These are phyloP conservation scores for Cantharis flavilabris DNA, from an alignment of 2,888 invertebrate genomes.

Conservation along the genomic window DNA sequence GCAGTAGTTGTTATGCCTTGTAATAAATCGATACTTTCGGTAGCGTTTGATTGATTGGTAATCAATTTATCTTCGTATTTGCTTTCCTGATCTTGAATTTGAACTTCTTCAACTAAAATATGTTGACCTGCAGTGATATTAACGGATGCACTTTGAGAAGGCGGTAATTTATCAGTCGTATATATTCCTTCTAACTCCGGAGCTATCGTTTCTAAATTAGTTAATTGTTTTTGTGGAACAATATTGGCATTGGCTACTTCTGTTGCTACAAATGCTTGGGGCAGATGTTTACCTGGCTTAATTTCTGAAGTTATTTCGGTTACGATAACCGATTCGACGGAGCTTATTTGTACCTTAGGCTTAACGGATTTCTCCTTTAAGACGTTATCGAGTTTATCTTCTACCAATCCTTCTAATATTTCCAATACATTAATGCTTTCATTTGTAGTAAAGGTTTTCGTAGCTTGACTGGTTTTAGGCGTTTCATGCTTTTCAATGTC, in stretches of 20 bases:
- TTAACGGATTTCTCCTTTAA: constrained; percentile 58
- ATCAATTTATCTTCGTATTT: constrained; percentile 55
- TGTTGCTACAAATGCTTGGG: constrained; percentile 78
- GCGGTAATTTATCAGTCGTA: constrained; percentile 63
- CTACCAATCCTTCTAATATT: constrained; percentile 63
- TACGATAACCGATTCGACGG: constrained; percentile 67
- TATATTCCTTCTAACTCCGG: constrained; percentile 72
- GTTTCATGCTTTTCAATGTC: constrained; percentile 56
- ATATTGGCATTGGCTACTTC: constrained; percentile 72
- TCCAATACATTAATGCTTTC: constrained; percentile 69
- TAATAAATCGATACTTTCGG: constrained; percentile 58
- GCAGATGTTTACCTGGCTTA: constrained; percentile 77
- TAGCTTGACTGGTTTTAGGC: constrained; percentile 61
- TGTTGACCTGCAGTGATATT: constrained; percentile 66
- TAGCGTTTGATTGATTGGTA: constrained; percentile 56
- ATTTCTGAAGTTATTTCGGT: constrained; percentile 72
- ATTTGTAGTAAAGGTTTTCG: constrained; percentile 63
- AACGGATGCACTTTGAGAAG: constrained; percentile 64
- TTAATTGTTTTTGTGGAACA: constrained; percentile 67
- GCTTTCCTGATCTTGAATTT: constrained; percentile 70
- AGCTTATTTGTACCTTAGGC: constrained; percentile 66
- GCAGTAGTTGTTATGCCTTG: constrained; percentile 65
- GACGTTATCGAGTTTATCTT: constrained; percentile 60
- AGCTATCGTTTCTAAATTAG: constrained; percentile 67
- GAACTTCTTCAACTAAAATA: constrained; percentile 60